A percentile compares a stretch with the other conserved stretches of the same genome.
phyloP scores from a whole-genome alignment of 2,888 invertebrate genomes.

The Marronus borbonicus region DNA sequence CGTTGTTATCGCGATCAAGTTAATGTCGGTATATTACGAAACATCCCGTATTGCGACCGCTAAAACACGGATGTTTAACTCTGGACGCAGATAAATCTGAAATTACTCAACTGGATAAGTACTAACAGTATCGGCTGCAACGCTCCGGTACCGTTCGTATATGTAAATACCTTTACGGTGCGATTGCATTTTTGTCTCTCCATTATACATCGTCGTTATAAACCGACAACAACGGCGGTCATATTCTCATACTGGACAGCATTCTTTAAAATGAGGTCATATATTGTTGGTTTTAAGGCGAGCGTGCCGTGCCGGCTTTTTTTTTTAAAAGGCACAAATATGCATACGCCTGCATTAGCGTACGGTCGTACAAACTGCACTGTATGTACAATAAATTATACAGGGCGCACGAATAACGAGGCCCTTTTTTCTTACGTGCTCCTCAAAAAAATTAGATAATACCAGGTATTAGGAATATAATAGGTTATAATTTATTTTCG shows the following conservation, averaged over 20 bases:
- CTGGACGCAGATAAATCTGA: conserved; percentile 12
- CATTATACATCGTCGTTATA: conserved; percentile 12
- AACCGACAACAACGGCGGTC: conserved; percentile 40
- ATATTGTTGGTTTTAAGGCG: conserved; percentile 53
- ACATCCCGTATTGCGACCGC: neutral
- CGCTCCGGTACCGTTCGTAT: conserved; percentile 26
- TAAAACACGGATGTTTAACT: conserved; percentile 7
- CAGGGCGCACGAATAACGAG: conserved; percentile 16
- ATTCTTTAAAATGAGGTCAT: conserved; percentile 54
- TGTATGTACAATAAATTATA: conserved; percentile 34
- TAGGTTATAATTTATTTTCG: too few relatives aligned
- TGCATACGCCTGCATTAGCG: conserved; percentile 25
- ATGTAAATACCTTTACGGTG: conserved; percentile 38
- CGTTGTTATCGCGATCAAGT: neutral
- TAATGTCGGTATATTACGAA: neutral
- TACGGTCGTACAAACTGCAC: conserved; percentile 8
- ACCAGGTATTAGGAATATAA: too few relatives aligned
- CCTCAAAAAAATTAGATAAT: too few relatives aligned
- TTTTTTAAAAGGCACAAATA: conserved; percentile 30
- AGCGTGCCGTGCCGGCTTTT: conserved; percentile 38
- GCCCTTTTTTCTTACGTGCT: neutral
- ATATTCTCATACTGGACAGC: conserved; percentile 46
- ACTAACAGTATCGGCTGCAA: conserved; percentile 24
- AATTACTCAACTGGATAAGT: conserved; percentile 29
- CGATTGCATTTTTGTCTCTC: conserved; percentile 38